Base-by-base conservation (phyloP, 30 jellyfish, hydroid and myxozoan species). In the Pelagia noctiluca region DNA sequence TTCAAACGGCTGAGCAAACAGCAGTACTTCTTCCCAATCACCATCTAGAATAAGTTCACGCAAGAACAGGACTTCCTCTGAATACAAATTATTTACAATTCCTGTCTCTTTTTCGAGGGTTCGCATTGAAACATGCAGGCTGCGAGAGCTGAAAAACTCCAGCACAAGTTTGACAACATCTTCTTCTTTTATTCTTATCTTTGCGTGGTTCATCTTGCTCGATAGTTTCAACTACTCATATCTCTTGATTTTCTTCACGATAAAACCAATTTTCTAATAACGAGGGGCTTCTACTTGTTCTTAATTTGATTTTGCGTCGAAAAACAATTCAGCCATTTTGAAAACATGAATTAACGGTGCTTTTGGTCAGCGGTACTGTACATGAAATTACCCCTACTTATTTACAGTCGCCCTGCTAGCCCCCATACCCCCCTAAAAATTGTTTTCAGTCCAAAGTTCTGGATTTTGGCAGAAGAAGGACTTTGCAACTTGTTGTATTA, bases 31-130 rank as follows among this genome's bases (percentile, higher is more conserved):
- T 30, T 93, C 94, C 92, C 89, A 93, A 47, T 93, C 98, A 13
- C 98, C 98, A 88, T 93, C 98, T 25, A 93, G 79, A 53, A 93
- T 95, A 18, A 93, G 88, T 62, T 93, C 98, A 23, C 98, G 82
- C 22, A 93, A 79, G 63, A 93, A 93, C 53, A 87, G 71, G 19
- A 93, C 76, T 10, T 87, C 98, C 35, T 93, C 98, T 22, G 98
- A 63, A 53, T 65, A 88, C 18, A 85, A 92, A 73, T 97, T 63
- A 68, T 93, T 93, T 2, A 84, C 88, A 35, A 93, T 89, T 50
- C 96, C 91, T 42, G 94, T 82, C 71, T 93, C 98, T 66, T 88
- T 87, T 63, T 93, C 98, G 42, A 93, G 75, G 1, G 98, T 93
- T 33, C 98, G 76, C 94, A 88, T 80, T 16, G 97, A 76, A 11